phyloP scores from a whole-genome alignment of 2,113 vertebrate species.

The Hippocampus comes region DNA sequence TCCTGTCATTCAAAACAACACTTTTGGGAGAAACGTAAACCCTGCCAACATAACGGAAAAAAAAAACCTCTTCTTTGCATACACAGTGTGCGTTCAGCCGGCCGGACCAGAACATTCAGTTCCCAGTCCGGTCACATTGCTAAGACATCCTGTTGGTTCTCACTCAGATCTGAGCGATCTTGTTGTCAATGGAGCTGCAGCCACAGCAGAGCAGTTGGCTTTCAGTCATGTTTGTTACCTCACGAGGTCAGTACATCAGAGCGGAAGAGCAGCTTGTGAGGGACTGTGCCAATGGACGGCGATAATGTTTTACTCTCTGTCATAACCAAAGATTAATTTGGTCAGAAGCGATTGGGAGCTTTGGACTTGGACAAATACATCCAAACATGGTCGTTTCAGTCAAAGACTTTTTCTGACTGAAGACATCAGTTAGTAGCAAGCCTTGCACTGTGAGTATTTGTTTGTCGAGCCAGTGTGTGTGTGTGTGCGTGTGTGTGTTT shows the following conservation, averaged over 20 bases:
- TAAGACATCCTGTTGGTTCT: conserved; percentile 2
- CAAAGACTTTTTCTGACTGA: not conserved
- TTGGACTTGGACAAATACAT: not conserved
- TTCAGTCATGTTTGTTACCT: not conserved
- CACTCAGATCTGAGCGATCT: not conserved
- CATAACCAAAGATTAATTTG: not conserved
- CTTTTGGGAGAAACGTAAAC: not conserved
- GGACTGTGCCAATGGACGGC: not conserved
- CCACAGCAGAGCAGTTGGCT: conserved; percentile 1
- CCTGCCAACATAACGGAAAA: not conserved
- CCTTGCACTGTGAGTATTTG: conserved; percentile 5
- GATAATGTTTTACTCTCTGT: not conserved
- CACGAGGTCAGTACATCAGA: too few species aligned
- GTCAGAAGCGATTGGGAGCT: not conserved
- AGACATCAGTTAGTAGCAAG: not conserved
- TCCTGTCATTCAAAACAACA: not conserved
- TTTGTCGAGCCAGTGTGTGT: conserved; percentile 5
- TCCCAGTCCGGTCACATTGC: not conserved
- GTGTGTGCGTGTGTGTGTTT: too few species aligned
- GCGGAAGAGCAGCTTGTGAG: not conserved
- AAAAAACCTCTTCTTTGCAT: not conserved
- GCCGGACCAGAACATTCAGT: conserved; percentile 4
- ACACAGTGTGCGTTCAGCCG: not conserved
- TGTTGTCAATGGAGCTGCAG: not conserved
- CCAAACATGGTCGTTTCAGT: not conserved